Conservation (phyloP, 2,888 invertebrate genomes). For the Merodon equestris region DNA sequence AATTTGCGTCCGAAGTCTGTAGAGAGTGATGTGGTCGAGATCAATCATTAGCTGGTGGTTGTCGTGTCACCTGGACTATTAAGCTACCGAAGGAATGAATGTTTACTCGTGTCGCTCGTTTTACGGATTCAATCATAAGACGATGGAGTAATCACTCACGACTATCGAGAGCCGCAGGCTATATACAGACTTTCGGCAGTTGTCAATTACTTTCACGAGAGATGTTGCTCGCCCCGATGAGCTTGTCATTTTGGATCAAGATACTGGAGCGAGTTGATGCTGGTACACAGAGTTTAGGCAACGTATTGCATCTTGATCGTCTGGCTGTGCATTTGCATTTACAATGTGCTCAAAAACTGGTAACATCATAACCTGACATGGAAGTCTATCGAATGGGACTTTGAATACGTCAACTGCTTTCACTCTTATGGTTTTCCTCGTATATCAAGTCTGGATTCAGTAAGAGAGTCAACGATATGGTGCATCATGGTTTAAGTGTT, state of each 20-base stretch:
- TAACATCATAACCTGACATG: too few relatives aligned
- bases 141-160: constrained; percentile 35
- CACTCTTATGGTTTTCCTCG: background rate
- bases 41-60: constrained; percentile 31
- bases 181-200: background rate
- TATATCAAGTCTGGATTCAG: too few relatives aligned
- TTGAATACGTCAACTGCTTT: background rate
- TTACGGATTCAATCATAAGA: constrained; percentile 33
- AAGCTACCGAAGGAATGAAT: background rate
- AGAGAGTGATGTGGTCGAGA: constrained; percentile 29
- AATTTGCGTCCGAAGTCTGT: constrained; percentile 34
- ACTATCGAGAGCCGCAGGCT: constrained; percentile 20
- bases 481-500: too few relatives aligned
- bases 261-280: constrained; percentile 29
- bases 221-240: constrained; percentile 12
- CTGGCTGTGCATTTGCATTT: background rate
- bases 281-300: constrained; percentile 25
- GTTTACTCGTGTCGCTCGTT: constrained; percentile 1
- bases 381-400: too few relatives aligned
- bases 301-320: background rate
- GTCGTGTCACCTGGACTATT: constrained; percentile 27
- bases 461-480: too few relatives aligned
- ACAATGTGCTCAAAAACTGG: background rate
- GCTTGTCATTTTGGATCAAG: constrained; percentile 40
- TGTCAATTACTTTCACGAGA: constrained; percentile 1